phyloP scores from a whole-genome alignment of 2,113 vertebrate species.

The Solenodon paradoxus region DNA sequence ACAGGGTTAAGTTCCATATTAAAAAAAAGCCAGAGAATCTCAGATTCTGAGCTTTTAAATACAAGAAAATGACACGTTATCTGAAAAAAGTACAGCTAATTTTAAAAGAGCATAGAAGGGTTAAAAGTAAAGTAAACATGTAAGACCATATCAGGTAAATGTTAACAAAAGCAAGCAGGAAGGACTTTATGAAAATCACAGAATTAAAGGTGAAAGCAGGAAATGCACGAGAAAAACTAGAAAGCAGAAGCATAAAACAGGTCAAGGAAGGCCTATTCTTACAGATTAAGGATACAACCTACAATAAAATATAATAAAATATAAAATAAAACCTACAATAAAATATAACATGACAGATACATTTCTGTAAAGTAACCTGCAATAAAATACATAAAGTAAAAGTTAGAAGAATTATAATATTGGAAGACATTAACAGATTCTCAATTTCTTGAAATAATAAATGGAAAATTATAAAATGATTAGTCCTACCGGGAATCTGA shows the following conservation, averaged over 20 bases:
- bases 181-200: neutral
- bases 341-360: neutral
- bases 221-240: slow-evolving; percentile 36
- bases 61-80: neutral
- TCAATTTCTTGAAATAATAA: slow-evolving; percentile 51
- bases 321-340: neutral
- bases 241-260: slow-evolving; percentile 6
- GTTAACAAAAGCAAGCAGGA: slow-evolving; percentile 28
- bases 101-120: slow-evolving; percentile 6
- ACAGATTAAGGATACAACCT: neutral
- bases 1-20: neutral
- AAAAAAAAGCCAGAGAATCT: neutral
- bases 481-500: neutral
- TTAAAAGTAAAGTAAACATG: slow-evolving; percentile 35
- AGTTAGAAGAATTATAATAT: neutral
- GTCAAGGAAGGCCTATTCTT: neutral
- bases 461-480: neutral
- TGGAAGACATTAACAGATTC: neutral
- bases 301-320: neutral
- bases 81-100: neutral
- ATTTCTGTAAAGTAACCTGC: slow-evolving; percentile 23
- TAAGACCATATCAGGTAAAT: slow-evolving; percentile 39
- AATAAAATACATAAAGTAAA: slow-evolving; percentile 20
- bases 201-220: slow-evolving; percentile 39
- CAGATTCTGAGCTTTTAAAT: slow-evolving; percentile 11